Conservation (phyloP, 2,888 invertebrate genomes). For the Rambutsinella grinnellia region DNA sequence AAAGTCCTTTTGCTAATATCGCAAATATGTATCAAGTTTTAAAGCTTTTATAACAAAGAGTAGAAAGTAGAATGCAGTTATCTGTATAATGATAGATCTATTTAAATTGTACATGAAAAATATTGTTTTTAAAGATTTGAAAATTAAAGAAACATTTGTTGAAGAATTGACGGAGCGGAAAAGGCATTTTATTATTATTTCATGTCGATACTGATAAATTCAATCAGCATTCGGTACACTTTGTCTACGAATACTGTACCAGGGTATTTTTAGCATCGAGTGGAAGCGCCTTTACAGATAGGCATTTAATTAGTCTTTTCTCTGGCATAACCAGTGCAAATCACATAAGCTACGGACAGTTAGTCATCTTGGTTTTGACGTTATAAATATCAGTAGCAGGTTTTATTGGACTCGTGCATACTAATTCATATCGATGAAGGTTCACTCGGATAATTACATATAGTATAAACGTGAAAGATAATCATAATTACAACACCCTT, state of each 20-base stretch:
- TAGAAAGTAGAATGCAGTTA: background rate
- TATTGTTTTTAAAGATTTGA: background rate
- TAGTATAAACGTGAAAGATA: background rate
- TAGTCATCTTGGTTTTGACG: slow-evolving; percentile 16
- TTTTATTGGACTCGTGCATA: too few species aligned
- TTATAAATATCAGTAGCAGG: slow-evolving; percentile 25
- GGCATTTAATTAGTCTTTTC: slow-evolving; percentile 20
- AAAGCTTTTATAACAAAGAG: background rate
- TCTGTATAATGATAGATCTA: background rate
- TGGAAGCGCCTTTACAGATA: background rate
- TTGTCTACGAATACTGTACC: background rate
- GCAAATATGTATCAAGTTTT: too few species aligned
- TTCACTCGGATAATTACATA: slow-evolving; percentile 46
- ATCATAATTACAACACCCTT: slow-evolving; percentile 76
- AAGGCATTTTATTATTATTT: background rate
- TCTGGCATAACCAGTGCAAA: slow-evolving; percentile 27
- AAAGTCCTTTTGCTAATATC: background rate
- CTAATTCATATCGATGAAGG: slow-evolving; percentile 24
- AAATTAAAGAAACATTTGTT: background rate
- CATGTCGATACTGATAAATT: too few species aligned
- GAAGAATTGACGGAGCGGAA: too few species aligned
- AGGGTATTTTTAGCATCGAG: background rate
- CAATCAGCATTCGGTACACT: background rate
- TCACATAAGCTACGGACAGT: too few species aligned
- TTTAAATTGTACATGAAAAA: background rate